These are phyloP conservation scores for Caradrina clavipalpis DNA, from an alignment of 2,888 invertebrate species.

Conservation along the genomic window DNA sequence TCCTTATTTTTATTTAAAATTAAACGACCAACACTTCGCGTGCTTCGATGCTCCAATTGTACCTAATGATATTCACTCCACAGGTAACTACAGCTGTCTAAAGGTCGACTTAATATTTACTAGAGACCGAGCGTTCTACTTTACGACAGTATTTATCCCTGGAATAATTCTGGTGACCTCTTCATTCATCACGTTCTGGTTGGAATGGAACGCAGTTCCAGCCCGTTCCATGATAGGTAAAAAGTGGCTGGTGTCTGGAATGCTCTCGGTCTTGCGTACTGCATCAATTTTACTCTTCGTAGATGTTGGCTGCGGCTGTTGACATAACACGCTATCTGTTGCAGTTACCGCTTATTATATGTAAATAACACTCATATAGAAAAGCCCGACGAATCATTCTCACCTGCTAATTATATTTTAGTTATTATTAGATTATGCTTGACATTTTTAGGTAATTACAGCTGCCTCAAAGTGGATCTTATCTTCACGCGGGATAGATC, in stretches of 20 bases:
- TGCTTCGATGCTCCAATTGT: constrained; percentile 73
- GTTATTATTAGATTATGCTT: constrained; percentile 86
- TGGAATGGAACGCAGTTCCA: constrained; percentile 97
- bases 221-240: constrained; percentile 97
- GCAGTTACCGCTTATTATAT: constrained; percentile 82
- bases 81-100: constrained; percentile 97
- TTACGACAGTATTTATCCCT: constrained; percentile 97
- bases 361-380: constrained; percentile 68
- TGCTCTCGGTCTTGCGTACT: constrained; percentile 83
- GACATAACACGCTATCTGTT: constrained; percentile 84
- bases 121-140: constrained; percentile 97
- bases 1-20: constrained; percentile 70
- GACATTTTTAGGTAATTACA: constrained; percentile 96
- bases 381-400: constrained; percentile 68
- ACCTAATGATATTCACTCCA: constrained; percentile 84
- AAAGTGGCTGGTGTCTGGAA: constrained; percentile 82
- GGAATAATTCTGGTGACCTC: constrained; percentile 97
- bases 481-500: constrained; percentile 98
- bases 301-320: constrained; percentile 87
- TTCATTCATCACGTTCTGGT: constrained; percentile 96
- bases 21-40: constrained; percentile 55
- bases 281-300: constrained; percentile 79
- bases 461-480: constrained; percentile 98
- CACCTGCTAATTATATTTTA: constrained; percentile 66
- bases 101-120: constrained; percentile 97